phyloP scores from a whole-genome alignment of 2,888 invertebrate species.

The Seira ritae region DNA sequence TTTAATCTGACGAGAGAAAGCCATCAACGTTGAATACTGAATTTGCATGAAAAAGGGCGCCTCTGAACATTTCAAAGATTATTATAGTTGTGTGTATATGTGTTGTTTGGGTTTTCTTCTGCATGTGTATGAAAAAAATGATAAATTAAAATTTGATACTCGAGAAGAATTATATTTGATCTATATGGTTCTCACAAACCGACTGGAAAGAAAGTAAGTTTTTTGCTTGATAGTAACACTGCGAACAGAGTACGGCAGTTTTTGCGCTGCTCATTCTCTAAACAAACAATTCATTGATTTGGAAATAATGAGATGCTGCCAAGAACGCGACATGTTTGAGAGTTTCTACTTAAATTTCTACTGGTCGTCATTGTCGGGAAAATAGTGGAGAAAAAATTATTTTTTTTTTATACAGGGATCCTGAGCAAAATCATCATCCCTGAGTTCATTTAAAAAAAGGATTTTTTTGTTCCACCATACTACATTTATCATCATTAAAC shows the following conservation, averaged over 20 bases:
- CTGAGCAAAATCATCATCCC: neutral
- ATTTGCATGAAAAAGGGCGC: neutral
- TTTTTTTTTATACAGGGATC: neutral
- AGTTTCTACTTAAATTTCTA: neutral
- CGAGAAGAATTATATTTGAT: too few species aligned
- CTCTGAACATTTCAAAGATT: neutral
- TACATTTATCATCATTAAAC: neutral
- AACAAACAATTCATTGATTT: neutral
- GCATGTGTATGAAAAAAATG: constrained; percentile 30
- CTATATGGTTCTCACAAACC: too few species aligned
- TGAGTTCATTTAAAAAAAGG: neutral
- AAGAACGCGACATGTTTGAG: neutral
- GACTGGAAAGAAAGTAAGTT: constrained; percentile 22
- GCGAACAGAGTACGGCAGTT: constrained; percentile 66
- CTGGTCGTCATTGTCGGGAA: neutral
- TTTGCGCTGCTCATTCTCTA: neutral
- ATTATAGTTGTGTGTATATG: constrained; percentile 56
- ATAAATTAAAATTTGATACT: neutral
- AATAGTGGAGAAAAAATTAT: neutral
- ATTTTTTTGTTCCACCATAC: neutral
- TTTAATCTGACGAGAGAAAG: neutral
- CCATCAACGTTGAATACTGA: neutral
- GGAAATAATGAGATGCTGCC: neutral
- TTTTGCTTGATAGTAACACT: constrained; percentile 71
- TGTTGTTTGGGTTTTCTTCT: constrained; percentile 55